Evolutionary conservation across 2,888 invertebrate species (phyloP).

Genomic region (Drosophila anceps): DNA sequence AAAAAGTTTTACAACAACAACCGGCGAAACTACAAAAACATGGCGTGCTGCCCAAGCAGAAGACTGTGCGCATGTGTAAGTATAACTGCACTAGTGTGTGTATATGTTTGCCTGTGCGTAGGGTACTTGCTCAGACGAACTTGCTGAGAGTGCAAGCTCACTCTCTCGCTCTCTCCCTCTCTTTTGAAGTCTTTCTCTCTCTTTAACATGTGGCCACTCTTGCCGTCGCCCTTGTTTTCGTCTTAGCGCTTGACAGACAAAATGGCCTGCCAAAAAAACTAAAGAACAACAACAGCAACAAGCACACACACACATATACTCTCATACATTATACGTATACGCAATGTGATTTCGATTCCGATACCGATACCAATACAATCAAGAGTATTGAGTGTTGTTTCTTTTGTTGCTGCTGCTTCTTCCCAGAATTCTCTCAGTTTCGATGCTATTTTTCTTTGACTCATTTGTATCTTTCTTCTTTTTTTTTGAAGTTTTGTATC

Average conservation of each 20-base stretch:
- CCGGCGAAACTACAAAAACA: slow-evolving; percentile 60
- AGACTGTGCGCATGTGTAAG: slow-evolving; percentile 58
- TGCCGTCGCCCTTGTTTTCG: slow-evolving; percentile 12
- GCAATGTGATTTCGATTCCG: slow-evolving; percentile 46
- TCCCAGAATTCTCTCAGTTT: slow-evolving; percentile 25
- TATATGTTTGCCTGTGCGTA: slow-evolving; percentile 22
- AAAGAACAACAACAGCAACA: neutral
- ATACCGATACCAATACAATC: slow-evolving; percentile 28
- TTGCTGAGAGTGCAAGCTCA: slow-evolving; percentile 31
- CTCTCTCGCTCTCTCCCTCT: slow-evolving; percentile 5
- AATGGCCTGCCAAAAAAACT: slow-evolving; percentile 51
- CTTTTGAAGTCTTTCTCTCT: neutral
- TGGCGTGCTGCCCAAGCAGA: slow-evolving; percentile 54
- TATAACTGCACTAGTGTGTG: slow-evolving; percentile 30
- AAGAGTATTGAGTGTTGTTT: slow-evolving; percentile 13
- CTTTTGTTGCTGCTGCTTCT: slow-evolving; percentile 20
- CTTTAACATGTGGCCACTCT: slow-evolving; percentile 47
- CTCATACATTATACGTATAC: slow-evolving; percentile 38
- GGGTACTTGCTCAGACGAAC: slow-evolving; percentile 9
- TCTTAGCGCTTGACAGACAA: slow-evolving; percentile 24
- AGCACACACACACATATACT: neutral
- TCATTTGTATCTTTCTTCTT: slow-evolving; percentile 15
- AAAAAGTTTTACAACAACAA: slow-evolving; percentile 49
- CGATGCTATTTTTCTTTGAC: slow-evolving; percentile 19
- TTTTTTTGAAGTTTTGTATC: slow-evolving; percentile 16